phyloP scores from a whole-genome alignment of 2,113 vertebrate genomes.

The Danio rerio region DNA sequence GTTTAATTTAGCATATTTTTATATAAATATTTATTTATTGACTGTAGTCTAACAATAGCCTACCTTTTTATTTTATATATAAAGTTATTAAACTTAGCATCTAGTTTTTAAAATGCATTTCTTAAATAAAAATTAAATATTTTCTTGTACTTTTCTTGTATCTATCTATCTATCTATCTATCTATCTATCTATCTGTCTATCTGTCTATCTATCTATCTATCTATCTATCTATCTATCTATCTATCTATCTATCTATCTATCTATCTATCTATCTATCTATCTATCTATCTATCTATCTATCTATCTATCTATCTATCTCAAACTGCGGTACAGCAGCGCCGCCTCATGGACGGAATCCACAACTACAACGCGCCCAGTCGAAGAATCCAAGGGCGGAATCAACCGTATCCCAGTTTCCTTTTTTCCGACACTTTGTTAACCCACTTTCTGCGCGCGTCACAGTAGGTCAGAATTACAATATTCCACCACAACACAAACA shows the following conservation, averaged over 20 bases:
- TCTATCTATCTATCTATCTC: not conserved
- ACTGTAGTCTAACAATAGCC: too few species aligned
- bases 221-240: not conserved
- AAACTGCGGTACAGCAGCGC: not conserved
- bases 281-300: not conserved
- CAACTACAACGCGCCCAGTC: not conserved
- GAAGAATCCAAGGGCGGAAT: constrained; percentile 46
- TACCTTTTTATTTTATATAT: too few species aligned
- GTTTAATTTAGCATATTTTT: too few species aligned
- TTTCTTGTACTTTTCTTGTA: too few species aligned
- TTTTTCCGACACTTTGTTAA: constrained; percentile 13
- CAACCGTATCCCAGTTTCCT: constrained; percentile 5
- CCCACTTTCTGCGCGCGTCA: constrained; percentile 31
- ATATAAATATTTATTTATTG: too few species aligned
- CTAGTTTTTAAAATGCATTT: too few species aligned
- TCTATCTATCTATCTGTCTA: not conserved
- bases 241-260: not conserved
- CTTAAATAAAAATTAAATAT: not conserved
- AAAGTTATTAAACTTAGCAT: too few species aligned
- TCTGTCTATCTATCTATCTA: not conserved
- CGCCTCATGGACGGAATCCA: constrained; percentile 45
- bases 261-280: not conserved
- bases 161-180: not conserved
- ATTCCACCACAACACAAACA: not conserved
- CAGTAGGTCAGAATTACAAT: not conserved